These are phyloP conservation scores for Drymodes brunneopygia DNA, from an alignment of 2,113 vertebrate genomes.

Conservation along the genomic window DNA sequence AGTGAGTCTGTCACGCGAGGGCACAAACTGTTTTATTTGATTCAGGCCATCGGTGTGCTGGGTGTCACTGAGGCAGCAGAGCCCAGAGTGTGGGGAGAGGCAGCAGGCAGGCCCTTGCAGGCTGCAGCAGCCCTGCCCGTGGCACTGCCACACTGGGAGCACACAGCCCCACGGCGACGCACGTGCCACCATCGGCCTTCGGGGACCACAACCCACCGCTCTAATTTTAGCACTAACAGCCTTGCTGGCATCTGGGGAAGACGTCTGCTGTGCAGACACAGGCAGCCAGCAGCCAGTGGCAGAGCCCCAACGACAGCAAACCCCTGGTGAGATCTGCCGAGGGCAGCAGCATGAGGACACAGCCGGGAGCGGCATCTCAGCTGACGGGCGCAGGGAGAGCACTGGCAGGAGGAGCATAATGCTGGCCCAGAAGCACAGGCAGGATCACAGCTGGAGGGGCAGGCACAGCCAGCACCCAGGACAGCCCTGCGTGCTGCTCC, in stretches of 20 bases:
- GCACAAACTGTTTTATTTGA: not conserved
- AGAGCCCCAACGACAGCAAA: not conserved
- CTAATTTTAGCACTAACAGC: not conserved
- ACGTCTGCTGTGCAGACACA: not conserved
- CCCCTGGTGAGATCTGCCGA: not conserved
- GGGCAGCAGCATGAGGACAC: not conserved
- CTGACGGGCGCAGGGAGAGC: fast-evolving
- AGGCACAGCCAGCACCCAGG: not conserved
- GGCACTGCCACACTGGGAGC: fast-evolving
- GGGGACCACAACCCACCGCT: not conserved
- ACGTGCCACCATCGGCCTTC: fast-evolving
- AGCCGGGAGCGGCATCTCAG: not conserved
- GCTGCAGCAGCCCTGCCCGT: not conserved
- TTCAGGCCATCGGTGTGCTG: fast-evolving
- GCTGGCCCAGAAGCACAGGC: not conserved
- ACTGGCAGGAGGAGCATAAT: fast-evolving
- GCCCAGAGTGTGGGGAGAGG: fast-evolving
- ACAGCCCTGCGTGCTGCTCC: fast-evolving
- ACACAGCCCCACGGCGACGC: fast-evolving
- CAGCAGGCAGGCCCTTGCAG: not conserved
- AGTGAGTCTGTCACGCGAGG: not conserved
- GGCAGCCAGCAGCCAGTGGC: not conserved
- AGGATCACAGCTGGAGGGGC: not conserved
- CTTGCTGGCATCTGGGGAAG: not conserved
- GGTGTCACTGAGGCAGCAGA: not conserved